A percentile compares a stretch with the other conserved stretches of the same genome.
Conservation (phyloP, 2,113 vertebrate species). For the Takifugu flavidus region DNA sequence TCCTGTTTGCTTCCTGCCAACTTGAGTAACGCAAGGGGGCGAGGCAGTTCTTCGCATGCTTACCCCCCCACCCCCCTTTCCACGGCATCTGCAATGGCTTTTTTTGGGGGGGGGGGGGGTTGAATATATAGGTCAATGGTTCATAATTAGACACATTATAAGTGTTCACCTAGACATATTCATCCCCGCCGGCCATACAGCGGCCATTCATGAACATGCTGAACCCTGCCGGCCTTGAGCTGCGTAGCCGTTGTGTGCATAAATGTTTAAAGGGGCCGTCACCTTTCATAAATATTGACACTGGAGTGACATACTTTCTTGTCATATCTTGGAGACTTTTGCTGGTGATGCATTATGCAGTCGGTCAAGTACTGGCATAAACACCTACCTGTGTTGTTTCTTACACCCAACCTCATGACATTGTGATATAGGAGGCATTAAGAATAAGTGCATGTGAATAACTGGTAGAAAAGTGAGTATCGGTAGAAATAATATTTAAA, state of each 20-base stretch:
- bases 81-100: no score
- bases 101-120: no score
- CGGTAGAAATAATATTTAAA: no score
- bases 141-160: no score
- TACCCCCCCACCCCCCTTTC: not conserved
- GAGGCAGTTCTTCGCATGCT: slow-evolving; percentile 40
- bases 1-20: slow-evolving; percentile 4
- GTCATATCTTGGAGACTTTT: slow-evolving; percentile 3
- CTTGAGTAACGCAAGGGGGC: slow-evolving; percentile 35
- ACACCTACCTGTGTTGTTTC: not conserved
- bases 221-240: slow-evolving; percentile 50
- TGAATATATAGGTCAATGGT: no score
- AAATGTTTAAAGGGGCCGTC: slow-evolving; percentile 56
- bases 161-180: not conserved
- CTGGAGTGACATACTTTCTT: not conserved
- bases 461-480: no score
- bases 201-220: slow-evolving; percentile 34
- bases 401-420: not conserved
- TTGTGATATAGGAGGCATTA: no score
- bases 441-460: no score
- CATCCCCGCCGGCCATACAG: slow-evolving; percentile 3
- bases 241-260: slow-evolving; percentile 35
- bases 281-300: slow-evolving; percentile 31
- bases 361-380: not conserved
- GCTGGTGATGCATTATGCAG: not conserved